phyloP scores from a whole-genome alignment of 2,113 vertebrate genomes.

The Pimephales promelas region DNA sequence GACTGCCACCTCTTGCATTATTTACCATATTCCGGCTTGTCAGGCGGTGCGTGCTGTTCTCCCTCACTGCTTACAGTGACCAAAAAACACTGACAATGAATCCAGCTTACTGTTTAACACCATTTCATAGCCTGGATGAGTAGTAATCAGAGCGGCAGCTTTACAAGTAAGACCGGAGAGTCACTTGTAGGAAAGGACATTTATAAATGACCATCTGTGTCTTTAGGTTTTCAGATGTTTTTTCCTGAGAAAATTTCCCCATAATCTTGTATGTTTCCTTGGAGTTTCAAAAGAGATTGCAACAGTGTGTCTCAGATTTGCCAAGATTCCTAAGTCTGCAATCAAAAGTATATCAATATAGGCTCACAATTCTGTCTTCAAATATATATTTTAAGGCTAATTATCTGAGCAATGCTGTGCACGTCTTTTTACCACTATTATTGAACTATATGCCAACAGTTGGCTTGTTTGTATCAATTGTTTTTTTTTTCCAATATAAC shows the following conservation, averaged over 20 bases:
- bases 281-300: not conserved
- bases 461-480: no score
- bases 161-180: not conserved
- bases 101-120: not conserved
- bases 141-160: not conserved
- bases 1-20: constrained; percentile 54
- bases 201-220: not conserved
- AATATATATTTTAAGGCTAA: not conserved
- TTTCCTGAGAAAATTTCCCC: not conserved
- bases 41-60: not conserved
- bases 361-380: not conserved
- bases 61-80: not conserved
- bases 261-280: not conserved
- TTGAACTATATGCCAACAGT: not conserved
- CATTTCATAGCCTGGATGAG: not conserved
- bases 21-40: constrained; percentile 37
- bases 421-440: not conserved
- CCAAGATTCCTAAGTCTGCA: not conserved
- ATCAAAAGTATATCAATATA: not conserved
- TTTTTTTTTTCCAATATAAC: no score
- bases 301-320: not conserved
- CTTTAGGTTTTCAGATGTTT: not conserved
- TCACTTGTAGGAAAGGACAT: not conserved
- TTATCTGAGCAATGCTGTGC: not conserved
- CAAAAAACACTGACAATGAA: not conserved